Evolutionary conservation across 2,888 invertebrate genomes (phyloP).

Genomic region (Eustalomyia histrio): DNA sequence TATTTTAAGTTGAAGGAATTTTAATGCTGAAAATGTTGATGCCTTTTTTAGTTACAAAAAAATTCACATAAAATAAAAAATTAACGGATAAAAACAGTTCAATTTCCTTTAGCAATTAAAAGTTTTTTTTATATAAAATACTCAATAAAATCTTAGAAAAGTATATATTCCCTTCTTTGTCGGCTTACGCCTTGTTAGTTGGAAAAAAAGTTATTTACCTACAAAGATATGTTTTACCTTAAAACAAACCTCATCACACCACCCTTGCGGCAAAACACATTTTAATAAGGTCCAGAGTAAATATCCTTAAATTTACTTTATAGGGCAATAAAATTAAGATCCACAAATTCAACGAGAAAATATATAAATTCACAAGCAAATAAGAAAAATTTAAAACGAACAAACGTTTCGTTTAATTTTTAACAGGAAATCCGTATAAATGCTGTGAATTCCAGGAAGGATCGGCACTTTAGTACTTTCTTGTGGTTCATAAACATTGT

Average conservation of each 20-base stretch:
- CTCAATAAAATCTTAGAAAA: not conserved
- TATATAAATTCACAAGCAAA: slow-evolving; percentile 56
- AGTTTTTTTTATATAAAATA: too few relatives aligned
- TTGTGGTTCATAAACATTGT: slow-evolving; percentile 45
- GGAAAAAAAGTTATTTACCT: not conserved
- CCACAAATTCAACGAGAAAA: slow-evolving; percentile 23
- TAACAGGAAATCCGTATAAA: slow-evolving; percentile 60
- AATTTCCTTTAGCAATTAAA: too few relatives aligned
- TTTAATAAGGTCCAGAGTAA: slow-evolving; percentile 48
- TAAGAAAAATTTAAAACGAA: slow-evolving; percentile 16
- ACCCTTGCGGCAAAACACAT: slow-evolving; percentile 40
- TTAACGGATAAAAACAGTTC: too few relatives aligned
- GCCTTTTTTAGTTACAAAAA: too few relatives aligned
- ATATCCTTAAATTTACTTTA: slow-evolving; percentile 21
- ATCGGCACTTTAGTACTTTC: slow-evolving; percentile 47
- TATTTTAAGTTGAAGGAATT: too few relatives aligned
- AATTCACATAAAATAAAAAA: too few relatives aligned
- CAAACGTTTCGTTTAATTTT: not conserved
- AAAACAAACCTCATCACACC: not conserved
- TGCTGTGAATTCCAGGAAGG: slow-evolving; percentile 57
- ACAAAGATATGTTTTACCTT: not conserved
- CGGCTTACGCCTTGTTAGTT: slow-evolving; percentile 38
- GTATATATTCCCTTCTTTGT: slow-evolving; percentile 28
- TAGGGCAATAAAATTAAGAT: slow-evolving; percentile 45
- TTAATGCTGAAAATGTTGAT: too few relatives aligned